A percentile compares a stretch with the other conserved stretches of the same genome.
Evolutionary conservation across 1,140 invertebrate genomes (phyloP).

Genomic region (Sarcophaga peregrina): DNA sequence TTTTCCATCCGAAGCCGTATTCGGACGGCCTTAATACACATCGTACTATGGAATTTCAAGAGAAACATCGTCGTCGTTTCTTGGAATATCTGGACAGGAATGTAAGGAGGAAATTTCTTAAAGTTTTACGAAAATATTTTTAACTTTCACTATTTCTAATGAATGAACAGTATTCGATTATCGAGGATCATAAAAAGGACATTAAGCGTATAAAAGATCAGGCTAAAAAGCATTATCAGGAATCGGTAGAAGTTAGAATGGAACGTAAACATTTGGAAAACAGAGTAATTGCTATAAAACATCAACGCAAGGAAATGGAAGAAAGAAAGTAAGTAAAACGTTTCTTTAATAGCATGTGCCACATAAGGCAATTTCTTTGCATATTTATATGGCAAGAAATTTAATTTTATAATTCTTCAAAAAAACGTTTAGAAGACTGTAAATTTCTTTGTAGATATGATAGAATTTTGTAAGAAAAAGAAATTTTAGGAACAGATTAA

Average conservation of each 20-base stretch:
- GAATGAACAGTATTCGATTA: not conserved
- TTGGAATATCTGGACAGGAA: slow-evolving; percentile 44
- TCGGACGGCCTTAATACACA: slow-evolving; percentile 40
- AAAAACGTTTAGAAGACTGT: too few species aligned
- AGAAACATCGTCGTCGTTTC: slow-evolving; percentile 46
- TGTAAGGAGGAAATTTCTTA: slow-evolving; percentile 40
- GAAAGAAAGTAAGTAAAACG: not conserved
- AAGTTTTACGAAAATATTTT: not conserved
- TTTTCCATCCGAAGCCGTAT: slow-evolving; percentile 57
- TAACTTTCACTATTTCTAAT: not conserved
- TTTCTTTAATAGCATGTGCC: too few species aligned
- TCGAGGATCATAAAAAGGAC: slow-evolving; percentile 39
- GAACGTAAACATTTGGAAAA: slow-evolving; percentile 45
- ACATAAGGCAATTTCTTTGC: too few species aligned
- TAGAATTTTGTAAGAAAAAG: too few species aligned
- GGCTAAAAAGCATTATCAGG: slow-evolving; percentile 33
- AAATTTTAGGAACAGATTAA: too few species aligned
- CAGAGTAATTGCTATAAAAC: slow-evolving; percentile 34
- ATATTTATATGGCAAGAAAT: too few species aligned
- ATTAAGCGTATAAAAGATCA: slow-evolving; percentile 31
- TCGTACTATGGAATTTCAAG: slow-evolving; percentile 49
- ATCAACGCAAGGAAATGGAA: slow-evolving; percentile 25
- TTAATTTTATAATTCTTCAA: too few species aligned
- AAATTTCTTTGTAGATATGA: too few species aligned
- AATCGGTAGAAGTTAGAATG: slow-evolving; percentile 30